Evolutionary conservation across 2,888 invertebrate genomes (phyloP), one percentile per base, ranked within the genome.

Genomic region (Limnephilus rhombicus): DNA sequence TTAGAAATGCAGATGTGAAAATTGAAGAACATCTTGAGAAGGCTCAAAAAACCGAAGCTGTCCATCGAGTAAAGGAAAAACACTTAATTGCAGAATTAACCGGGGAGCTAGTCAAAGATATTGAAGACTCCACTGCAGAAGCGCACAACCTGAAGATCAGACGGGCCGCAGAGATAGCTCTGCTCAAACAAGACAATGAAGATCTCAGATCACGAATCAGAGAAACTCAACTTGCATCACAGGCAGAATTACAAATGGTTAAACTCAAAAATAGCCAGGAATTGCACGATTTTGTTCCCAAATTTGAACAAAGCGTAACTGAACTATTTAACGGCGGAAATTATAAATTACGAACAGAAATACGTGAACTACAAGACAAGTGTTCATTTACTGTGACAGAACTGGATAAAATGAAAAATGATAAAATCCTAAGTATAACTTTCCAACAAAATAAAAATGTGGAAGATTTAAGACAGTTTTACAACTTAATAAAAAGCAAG

Each of bases 1-100:
- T n/a, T 11, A 45, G 41, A 45, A n/a, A 45, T n/a, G 86, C 86
- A n/a, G 86, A 86, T n/a, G 45, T 37, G 15, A n/a, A 86, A 45
- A 45, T 86, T 2, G 86, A 86, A 45, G 86, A 86, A 45, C 24
- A 37, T 12, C 41, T 45, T 2, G 86, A 86, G 45, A 49, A 37
- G 12, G 37, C 86, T 12, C 29, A 86, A n/a, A 86, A 86, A 86
- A 86, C 13, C 4, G 12, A 45, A 86, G 12, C 13, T 15, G 1
- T 86, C 12, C 29, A 2, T 29, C 37, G n/a, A 29, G 41, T n/a
- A 3, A 86, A 86, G 45, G 41, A 86, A 49, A 86, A 86, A n/a
- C n/a, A 86, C 49, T 86, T 86, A 12, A 11, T n/a, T 24, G 45
- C 12, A 15, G 86, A 86, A 45, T 12, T 45, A 11, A 86, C 86